Base-by-base conservation (phyloP, 1,140 invertebrate species). In the Odontomachus brunneus region DNA sequence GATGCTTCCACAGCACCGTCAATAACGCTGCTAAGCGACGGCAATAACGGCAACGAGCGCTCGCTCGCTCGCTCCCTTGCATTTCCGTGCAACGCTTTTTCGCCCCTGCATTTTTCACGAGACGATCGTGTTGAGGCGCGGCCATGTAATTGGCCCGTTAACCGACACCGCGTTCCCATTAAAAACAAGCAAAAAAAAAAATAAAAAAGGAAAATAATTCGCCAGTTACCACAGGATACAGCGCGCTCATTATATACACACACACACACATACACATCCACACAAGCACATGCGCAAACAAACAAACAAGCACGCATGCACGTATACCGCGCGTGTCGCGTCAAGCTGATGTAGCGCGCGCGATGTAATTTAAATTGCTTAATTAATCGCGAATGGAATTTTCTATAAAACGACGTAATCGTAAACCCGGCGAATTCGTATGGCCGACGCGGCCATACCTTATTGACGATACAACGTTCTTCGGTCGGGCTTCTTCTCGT, bases 361-460 rank as follows among this genome's bases (percentile, higher is more conserved):
- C 62, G 62, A 67, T 66, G 48, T 53, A 53, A 76, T 76, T 55
- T n/a, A 26, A 48, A 65, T 71, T 51, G 33, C n/a, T 69, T 29
- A 59, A 80, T 80, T 80, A 78, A 78, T 71, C 29, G 29, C 3
- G 26, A 0, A 11, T 44, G 38, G 38, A 44, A 44, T 44, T 44
- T 44, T 26, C 2, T 15, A 24, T 15, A 11, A 38, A 67, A 67
- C n/a, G 24, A n/a, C n/a, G 65, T 48, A 59, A 71, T 48, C 14
- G 60, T 33, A 65, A 14, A 51, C 38, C 26, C 48, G 11, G 14
- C 59, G 38, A 49, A 22, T 51, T 44, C 38, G 38, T 11, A 9
- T 22, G 24, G 26, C 14, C 33, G 19, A 72, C 22, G 53, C 33
- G 14, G 2, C 19, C 38, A n/a, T 26, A 14, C 11, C 33, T n/a